A percentile compares a stretch with the other conserved stretches of the same genome.
Conservation (phyloP, 2,888 invertebrate species). For the Philereme vetulata region DNA sequence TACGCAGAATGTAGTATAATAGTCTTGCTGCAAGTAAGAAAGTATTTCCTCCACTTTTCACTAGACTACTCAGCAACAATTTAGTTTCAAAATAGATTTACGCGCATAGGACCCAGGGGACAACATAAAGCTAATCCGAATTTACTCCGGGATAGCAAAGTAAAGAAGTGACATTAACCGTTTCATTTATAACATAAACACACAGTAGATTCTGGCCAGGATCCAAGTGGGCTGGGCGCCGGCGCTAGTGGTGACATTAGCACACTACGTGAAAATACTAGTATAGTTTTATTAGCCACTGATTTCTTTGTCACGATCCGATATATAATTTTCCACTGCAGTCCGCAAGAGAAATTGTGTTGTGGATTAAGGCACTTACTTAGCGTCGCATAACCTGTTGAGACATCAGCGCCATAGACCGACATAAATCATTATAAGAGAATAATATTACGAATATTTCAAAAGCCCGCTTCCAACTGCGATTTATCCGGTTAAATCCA, state of each 20-base stretch:
- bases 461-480: slow-evolving; percentile 30
- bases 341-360: no score
- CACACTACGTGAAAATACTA: slow-evolving; percentile 56
- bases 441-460: slow-evolving; percentile 24
- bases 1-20: no score
- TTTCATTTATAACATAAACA: slow-evolving; percentile 73
- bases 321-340: slow-evolving; percentile 9
- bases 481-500: slow-evolving; percentile 45
- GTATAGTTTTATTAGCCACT: slow-evolving; percentile 59
- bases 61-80: slow-evolving; percentile 4
- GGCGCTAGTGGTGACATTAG: slow-evolving; percentile 61
- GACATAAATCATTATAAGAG: no score
- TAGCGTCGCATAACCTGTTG: slow-evolving; percentile 19
- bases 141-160: slow-evolving; percentile 21
- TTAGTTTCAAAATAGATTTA: slow-evolving; percentile 19
- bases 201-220: slow-evolving; percentile 68
- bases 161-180: slow-evolving; percentile 29
- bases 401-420: not conserved
- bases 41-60: not conserved
- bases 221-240: slow-evolving; percentile 74
- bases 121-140: slow-evolving; percentile 24
- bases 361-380: no score
- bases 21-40: not conserved
- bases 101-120: slow-evolving; percentile 16
- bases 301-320: slow-evolving; percentile 42